phyloP scores from a whole-genome alignment of 2,888 invertebrate genomes.

The Lasioglossum lativentre region DNA sequence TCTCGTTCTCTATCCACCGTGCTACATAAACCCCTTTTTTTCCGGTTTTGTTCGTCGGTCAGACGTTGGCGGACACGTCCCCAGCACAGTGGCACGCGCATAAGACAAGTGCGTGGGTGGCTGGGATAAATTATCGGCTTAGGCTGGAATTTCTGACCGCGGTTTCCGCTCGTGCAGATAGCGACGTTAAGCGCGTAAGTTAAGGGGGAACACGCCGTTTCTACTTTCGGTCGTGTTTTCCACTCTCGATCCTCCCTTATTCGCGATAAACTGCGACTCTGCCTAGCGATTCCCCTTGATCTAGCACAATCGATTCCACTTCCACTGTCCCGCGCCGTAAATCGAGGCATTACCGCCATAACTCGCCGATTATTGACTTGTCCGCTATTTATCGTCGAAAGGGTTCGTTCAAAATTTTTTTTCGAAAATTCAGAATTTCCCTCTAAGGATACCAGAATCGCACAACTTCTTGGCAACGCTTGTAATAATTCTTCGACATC shows the following conservation, averaged over 20 bases:
- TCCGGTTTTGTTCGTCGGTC: not conserved
- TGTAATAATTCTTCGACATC: not conserved
- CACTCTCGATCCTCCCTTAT: conserved; percentile 21
- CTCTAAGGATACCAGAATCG: not conserved
- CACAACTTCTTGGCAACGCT: not conserved
- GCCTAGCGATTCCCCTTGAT: not conserved
- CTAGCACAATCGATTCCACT: conserved; percentile 5
- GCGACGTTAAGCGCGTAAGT: conserved; percentile 55
- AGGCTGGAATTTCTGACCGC: conserved; percentile 63
- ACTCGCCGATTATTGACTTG: conserved; percentile 2
- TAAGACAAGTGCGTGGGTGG: conserved; percentile 72
- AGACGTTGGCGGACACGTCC: conserved; percentile 38
- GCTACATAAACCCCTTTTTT: conserved; percentile 12
- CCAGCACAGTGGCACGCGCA: conserved; percentile 69
- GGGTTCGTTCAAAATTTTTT: not conserved
- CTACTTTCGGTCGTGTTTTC: conserved; percentile 22
- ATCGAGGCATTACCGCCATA: not conserved
- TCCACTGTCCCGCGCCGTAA: not conserved
- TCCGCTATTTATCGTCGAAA: not conserved
- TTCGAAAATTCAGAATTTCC: not conserved
- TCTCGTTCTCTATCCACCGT: conserved; percentile 18
- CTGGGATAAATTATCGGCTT: conserved; percentile 72
- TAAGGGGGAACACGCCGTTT: conserved; percentile 26
- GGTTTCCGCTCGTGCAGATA: conserved; percentile 57
- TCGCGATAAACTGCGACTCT: conserved; percentile 7